Conservation (phyloP, 2,113 vertebrate genomes). For the Upupa epops region DNA sequence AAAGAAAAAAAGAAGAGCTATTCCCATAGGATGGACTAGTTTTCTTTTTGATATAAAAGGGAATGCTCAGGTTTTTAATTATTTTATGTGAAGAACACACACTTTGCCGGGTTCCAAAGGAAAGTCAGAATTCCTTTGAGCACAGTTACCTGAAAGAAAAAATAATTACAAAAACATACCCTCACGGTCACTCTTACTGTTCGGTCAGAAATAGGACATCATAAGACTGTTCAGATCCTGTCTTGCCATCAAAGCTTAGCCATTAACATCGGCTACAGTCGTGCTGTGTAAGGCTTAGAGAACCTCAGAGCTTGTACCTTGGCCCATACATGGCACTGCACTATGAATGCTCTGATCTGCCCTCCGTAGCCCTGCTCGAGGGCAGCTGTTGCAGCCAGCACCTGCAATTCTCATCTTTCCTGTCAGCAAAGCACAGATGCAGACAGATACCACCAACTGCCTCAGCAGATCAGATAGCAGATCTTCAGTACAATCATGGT, state of each 20-base stretch:
- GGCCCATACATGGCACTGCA: accelerated
- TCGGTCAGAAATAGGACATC: background rate
- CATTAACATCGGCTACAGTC: background rate
- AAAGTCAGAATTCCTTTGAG: background rate
- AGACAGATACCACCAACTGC: accelerated
- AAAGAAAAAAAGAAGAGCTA: background rate
- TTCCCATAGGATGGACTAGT: background rate
- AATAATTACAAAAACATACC: no score
- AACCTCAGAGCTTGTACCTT: background rate
- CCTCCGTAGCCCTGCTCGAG: background rate
- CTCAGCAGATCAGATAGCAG: background rate
- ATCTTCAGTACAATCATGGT: background rate
- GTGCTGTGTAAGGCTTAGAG: background rate
- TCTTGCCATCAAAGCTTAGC: background rate
- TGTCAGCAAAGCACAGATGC: background rate
- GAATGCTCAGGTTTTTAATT: background rate
- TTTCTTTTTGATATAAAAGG: background rate
- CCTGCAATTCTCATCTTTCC: background rate
- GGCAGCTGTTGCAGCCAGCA: background rate
- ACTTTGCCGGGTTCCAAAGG: background rate
- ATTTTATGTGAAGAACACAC: background rate
- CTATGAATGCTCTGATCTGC: background rate
- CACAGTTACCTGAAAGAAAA: background rate
- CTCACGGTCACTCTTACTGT: background rate
- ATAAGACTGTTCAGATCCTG: background rate